Evolutionary conservation across 2,797 vertebrate genomes (phyloP).

Genomic region (Sebastiscus albofasciatus): DNA sequence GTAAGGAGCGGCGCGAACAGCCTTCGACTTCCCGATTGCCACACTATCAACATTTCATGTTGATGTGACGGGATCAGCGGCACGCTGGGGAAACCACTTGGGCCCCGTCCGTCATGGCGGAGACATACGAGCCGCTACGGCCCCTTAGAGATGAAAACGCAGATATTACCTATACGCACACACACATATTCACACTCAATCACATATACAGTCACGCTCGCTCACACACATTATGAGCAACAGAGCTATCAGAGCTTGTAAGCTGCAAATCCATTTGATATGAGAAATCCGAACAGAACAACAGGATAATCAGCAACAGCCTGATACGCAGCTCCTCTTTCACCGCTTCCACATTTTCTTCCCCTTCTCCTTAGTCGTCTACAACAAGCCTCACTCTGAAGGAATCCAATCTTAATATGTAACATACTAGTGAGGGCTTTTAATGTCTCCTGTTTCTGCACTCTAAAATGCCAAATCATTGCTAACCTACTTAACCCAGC

Average conservation of each 20-base stretch:
- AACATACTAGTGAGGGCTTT: constrained; percentile 71
- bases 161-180: constrained; percentile 36
- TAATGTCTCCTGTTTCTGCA: constrained; percentile 76
- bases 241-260: constrained; percentile 17
- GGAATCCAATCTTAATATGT: constrained; percentile 73
- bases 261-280: constrained; percentile 55
- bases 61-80: constrained; percentile 66
- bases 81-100: constrained; percentile 65
- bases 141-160: constrained; percentile 62
- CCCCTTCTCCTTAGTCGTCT: constrained; percentile 24
- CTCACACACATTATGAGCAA: constrained; percentile 8
- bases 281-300: constrained; percentile 47
- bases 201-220: not conserved
- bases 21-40: constrained; percentile 75
- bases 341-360: constrained; percentile 28
- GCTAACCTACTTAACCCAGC: constrained; percentile 75
- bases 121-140: constrained; percentile 57
- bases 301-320: constrained; percentile 43
- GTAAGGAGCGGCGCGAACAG: constrained; percentile 68
- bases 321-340: constrained; percentile 39
- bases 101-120: constrained; percentile 66
- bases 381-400: constrained; percentile 42
- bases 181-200: not conserved
- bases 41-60: constrained; percentile 81
- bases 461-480: constrained; percentile 77